Percentiles rank a stretch among this genome's conserved stretches.
phyloP scores from a whole-genome alignment of 2,888 invertebrate genomes.

The Dynastes grantii region DNA sequence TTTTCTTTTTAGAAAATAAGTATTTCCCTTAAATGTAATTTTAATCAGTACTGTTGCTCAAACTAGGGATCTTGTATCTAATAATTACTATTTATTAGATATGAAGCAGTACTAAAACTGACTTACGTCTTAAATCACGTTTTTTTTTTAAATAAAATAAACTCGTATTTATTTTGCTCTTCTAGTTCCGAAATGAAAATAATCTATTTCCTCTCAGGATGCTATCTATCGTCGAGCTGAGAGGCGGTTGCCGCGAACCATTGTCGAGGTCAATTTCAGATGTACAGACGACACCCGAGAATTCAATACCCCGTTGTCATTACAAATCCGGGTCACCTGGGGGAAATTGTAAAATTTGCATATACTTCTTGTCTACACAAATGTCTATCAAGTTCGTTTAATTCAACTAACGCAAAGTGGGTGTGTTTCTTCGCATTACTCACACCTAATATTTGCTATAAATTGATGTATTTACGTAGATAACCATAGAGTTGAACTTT shows the following conservation, averaged over 20 bases:
- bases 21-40: too few species aligned
- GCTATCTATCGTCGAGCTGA: background rate
- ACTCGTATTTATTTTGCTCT: too few species aligned
- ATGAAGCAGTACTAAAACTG: too few species aligned
- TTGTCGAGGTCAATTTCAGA: constrained; percentile 47
- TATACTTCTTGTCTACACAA: constrained; percentile 46
- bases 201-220: background rate
- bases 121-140: too few species aligned
- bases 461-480: background rate
- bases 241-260: constrained; percentile 17
- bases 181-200: background rate
- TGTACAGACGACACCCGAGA: constrained; percentile 43
- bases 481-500: too few species aligned
- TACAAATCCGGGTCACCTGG: constrained; percentile 42
- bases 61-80: too few species aligned
- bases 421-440: background rate
- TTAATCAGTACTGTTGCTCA: too few species aligned
- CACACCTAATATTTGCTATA: constrained; percentile 9
- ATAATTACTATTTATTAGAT: too few species aligned
- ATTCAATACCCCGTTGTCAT: constrained; percentile 45
- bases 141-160: too few species aligned
- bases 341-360: constrained; percentile 43
- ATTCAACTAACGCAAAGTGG: background rate
- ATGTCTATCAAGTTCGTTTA: constrained; percentile 41
- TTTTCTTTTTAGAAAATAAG: too few species aligned